Evolutionary conservation across 2,888 invertebrate genomes (phyloP).

Genomic region (Drosophila gaucha): DNA sequence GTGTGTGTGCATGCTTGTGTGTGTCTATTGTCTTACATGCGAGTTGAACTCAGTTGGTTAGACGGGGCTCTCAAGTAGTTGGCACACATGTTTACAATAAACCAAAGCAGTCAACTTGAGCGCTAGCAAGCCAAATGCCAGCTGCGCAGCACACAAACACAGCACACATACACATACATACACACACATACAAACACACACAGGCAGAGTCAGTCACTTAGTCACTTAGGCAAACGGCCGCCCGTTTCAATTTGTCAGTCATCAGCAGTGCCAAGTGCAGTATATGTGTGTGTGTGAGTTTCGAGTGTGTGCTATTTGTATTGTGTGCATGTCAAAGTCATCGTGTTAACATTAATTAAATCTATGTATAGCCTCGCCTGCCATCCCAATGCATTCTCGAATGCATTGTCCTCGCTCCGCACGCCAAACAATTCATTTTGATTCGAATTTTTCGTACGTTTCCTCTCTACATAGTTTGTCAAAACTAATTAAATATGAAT

Average conservation of each 20-base stretch:
- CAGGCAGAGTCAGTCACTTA: slow-evolving; percentile 59
- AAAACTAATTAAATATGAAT: slow-evolving; percentile 33
- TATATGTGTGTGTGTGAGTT: slow-evolving; percentile 4
- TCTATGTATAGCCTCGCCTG: slow-evolving; percentile 60
- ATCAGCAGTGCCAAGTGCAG: slow-evolving; percentile 65
- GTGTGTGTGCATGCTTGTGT: slow-evolving; percentile 9
- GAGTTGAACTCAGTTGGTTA: slow-evolving; percentile 32
- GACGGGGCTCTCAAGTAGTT: slow-evolving; percentile 58
- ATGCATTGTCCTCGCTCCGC: slow-evolving; percentile 39
- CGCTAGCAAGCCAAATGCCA: slow-evolving; percentile 67
- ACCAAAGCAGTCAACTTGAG: slow-evolving; percentile 71
- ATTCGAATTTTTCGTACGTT: slow-evolving; percentile 45
- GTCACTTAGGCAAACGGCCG: slow-evolving; percentile 64
- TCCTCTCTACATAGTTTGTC: slow-evolving; percentile 15
- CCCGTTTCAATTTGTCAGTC: slow-evolving; percentile 73
- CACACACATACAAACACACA: slow-evolving; percentile 11
- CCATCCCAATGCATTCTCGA: slow-evolving; percentile 24
- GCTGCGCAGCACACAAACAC: slow-evolving; percentile 40
- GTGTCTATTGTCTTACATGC: slow-evolving; percentile 48
- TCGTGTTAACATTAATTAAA: slow-evolving; percentile 81
- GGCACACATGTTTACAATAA: slow-evolving; percentile 77
- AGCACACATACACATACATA: slow-evolving; percentile 1
- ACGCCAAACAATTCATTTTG: slow-evolving; percentile 40
- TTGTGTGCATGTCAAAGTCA: slow-evolving; percentile 76
- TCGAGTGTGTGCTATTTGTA: slow-evolving; percentile 54